A percentile compares a stretch with the other conserved stretches of the same genome.
Conservation (phyloP, 2,797 vertebrate genomes). For the Neopelma chrysocephalum region DNA sequence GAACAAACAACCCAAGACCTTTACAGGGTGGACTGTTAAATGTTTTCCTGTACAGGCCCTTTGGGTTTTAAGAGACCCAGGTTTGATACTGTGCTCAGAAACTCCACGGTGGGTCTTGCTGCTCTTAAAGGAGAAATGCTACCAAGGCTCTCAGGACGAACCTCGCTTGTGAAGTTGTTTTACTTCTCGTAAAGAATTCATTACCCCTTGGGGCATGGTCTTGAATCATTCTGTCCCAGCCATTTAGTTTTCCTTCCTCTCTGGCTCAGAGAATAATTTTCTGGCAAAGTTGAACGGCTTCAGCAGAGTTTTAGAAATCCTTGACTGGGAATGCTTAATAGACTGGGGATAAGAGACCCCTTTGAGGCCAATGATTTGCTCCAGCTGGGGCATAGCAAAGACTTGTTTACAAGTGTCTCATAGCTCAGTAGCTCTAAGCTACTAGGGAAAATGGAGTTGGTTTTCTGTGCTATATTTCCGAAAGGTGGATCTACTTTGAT, state of each 20-base stretch:
- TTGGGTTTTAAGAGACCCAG: not conserved
- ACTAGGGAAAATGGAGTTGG: not conserved
- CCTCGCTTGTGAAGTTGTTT: not conserved
- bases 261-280: not conserved
- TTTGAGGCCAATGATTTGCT: not conserved
- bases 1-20: not conserved
- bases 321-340: not conserved
- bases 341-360: not conserved
- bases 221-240: conserved; percentile 10
- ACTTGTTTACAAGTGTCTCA: not conserved
- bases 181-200: not conserved
- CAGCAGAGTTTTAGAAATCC: not conserved
- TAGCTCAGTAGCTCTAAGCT: not conserved
- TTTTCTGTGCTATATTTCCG: not conserved
- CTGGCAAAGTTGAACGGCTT: not conserved
- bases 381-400: not conserved
- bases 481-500: not conserved
- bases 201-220: not conserved
- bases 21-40: not conserved
- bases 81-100: not conserved
- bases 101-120: not conserved
- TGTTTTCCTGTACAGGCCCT: not conserved
- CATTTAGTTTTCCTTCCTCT: conserved; percentile 12
- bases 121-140: not conserved
- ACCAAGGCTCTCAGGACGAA: not conserved